Conservation (phyloP, 2,888 invertebrate genomes). For the Helleia helle region DNA sequence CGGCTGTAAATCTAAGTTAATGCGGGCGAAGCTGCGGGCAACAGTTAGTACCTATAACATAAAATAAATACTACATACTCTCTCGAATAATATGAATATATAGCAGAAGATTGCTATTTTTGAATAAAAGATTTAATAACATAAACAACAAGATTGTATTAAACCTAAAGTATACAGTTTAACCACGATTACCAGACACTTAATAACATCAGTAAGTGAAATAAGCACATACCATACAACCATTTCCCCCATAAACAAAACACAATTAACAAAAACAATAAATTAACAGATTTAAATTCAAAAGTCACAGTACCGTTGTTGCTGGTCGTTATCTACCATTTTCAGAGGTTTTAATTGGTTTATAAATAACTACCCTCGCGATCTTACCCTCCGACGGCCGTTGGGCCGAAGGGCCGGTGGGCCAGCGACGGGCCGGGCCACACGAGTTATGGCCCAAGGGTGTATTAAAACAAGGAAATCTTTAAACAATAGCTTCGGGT, state of each 20-base stretch:
- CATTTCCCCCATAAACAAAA: neutral
- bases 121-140: too few relatives aligned
- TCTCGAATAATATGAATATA: too few relatives aligned
- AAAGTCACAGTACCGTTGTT: slow-evolving; percentile 27
- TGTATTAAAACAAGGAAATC: slow-evolving; percentile 39
- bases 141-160: too few relatives aligned
- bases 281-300: slow-evolving; percentile 22
- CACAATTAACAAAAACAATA: slow-evolving; percentile 1
- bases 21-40: too few relatives aligned
- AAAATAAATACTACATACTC: too few relatives aligned
- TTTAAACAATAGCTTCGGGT: slow-evolving; percentile 40
- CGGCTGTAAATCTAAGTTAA: too few relatives aligned
- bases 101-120: too few relatives aligned
- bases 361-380: slow-evolving; percentile 61
- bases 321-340: slow-evolving; percentile 49
- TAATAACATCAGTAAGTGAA: neutral
- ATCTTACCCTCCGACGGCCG: slow-evolving; percentile 40
- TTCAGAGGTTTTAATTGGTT: slow-evolving; percentile 66
- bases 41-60: too few relatives aligned
- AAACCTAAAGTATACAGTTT: too few relatives aligned
- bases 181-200: too few relatives aligned
- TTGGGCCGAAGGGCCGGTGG: neutral
- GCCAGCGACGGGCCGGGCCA: slow-evolving; percentile 8
- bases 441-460: slow-evolving; percentile 54
- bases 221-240: neutral